Percentiles rank a stretch among this genome's conserved stretches.
Conservation (phyloP, 1,140 invertebrate species). For the Kradibia gibbosae region DNA sequence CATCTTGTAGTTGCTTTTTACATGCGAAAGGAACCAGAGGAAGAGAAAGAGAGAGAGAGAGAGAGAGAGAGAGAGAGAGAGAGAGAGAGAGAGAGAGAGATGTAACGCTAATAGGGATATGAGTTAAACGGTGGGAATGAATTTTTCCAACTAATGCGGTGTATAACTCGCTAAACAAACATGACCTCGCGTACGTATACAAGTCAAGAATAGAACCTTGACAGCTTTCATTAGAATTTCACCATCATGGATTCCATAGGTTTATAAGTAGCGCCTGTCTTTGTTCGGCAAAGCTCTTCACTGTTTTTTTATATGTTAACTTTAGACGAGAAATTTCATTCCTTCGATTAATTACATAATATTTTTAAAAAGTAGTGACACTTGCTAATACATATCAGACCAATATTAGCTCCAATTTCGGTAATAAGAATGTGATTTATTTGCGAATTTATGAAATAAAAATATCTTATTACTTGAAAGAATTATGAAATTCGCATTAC, state of each 20-base stretch:
- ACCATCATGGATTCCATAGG: background rate
- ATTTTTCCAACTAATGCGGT: background rate
- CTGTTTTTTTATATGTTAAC: background rate
- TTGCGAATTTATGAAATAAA: background rate
- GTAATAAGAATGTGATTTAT: background rate
- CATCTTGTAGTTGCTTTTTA: background rate
- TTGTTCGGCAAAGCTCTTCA: background rate
- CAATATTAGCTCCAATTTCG: background rate
- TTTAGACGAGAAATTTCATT: background rate
- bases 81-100: background rate
- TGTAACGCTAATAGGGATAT: background rate
- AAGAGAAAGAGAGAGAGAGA: background rate
- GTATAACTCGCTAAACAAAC: slow-evolving; percentile 35
- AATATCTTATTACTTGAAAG: background rate
- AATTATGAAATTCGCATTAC: background rate
- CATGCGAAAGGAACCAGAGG: background rate
- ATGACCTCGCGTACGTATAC: background rate
- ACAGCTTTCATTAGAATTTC: background rate
- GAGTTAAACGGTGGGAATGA: background rate
- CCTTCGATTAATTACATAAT: no score
- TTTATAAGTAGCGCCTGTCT: background rate
- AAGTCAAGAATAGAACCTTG: background rate
- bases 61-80: background rate
- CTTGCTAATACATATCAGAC: background rate
- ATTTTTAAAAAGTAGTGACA: no score